Evolutionary conservation across 2,888 invertebrate species (phyloP).

Genomic region (Gryllus longicercus): DNA sequence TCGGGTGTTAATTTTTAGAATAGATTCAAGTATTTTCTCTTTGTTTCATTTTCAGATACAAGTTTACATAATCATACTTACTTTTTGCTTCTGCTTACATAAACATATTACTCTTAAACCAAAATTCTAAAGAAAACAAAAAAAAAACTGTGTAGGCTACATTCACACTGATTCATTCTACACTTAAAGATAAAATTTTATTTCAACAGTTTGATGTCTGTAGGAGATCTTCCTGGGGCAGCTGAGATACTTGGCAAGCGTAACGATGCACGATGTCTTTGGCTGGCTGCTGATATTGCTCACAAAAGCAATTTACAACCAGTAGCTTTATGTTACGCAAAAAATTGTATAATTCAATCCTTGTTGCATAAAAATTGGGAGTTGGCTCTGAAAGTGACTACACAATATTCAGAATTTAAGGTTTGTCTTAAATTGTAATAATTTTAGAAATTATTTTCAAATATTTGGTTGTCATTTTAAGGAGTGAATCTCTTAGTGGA

Average conservation of each 20-base stretch:
- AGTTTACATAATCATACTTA: too few species aligned
- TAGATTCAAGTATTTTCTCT: too few species aligned
- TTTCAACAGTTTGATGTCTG: slow-evolving; percentile 55
- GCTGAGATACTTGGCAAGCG: slow-evolving; percentile 58
- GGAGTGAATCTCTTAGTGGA: too few species aligned
- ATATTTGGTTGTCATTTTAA: too few species aligned
- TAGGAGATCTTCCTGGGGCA: slow-evolving; percentile 60
- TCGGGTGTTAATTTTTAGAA: too few species aligned
- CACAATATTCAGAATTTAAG: slow-evolving; percentile 25
- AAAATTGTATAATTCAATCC: slow-evolving; percentile 18
- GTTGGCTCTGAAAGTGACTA: slow-evolving; percentile 20
- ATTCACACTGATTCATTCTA: too few species aligned
- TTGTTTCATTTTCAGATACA: too few species aligned
- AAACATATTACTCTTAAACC: too few species aligned
- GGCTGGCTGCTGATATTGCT: slow-evolving; percentile 60
- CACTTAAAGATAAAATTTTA: neutral
- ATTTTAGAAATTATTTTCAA: too few species aligned
- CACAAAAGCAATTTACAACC: slow-evolving; percentile 45
- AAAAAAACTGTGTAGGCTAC: too few species aligned
- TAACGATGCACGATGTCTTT: slow-evolving; percentile 52
- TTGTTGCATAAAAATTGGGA: slow-evolving; percentile 22
- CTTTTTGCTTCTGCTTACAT: too few species aligned
- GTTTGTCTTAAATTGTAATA: neutral
- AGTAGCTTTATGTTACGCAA: slow-evolving; percentile 22
- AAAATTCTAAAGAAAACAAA: too few species aligned